A percentile compares a stretch with the other conserved stretches of the same genome.
These are phyloP conservation scores for Mormyrus proboscirostris DNA, from an alignment of 2,797 vertebrate species.

Conservation along the genomic window DNA sequence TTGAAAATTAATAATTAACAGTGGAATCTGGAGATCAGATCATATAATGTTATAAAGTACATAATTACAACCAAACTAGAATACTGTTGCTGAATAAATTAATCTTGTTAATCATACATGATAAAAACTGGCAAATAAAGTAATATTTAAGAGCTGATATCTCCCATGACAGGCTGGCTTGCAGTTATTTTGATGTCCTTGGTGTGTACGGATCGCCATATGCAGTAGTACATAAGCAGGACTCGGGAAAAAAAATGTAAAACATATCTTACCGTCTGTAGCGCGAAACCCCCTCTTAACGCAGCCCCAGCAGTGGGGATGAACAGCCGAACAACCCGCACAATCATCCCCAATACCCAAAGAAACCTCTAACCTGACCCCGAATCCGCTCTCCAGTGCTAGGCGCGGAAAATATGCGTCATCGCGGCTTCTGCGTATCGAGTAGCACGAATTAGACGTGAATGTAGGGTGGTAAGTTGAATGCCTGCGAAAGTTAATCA, in stretches of 20 bases:
- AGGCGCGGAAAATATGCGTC: not conserved
- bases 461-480: not conserved
- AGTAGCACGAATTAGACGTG: not conserved
- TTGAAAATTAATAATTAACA: not conserved
- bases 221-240: not conserved
- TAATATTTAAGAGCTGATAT: not conserved
- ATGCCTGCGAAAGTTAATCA: not conserved
- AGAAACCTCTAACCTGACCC: slow-evolving; percentile 3
- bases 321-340: slow-evolving; percentile 2
- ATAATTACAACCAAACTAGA: not conserved
- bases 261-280: slow-evolving; percentile 7
- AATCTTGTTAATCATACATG: not conserved
- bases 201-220: not conserved
- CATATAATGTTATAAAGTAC: not conserved
- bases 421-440: not conserved
- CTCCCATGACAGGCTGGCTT: not conserved
- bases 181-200: slow-evolving; percentile 10
- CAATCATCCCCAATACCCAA: not conserved
- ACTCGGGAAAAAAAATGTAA: not conserved
- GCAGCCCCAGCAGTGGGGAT: not conserved
- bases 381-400: not conserved
- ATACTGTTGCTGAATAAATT: not conserved
- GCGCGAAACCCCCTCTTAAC: not conserved
- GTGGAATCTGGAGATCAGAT: not conserved
- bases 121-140: not conserved